phyloP scores from a whole-genome alignment of 2,113 vertebrate genomes.

The Fulica atra region DNA sequence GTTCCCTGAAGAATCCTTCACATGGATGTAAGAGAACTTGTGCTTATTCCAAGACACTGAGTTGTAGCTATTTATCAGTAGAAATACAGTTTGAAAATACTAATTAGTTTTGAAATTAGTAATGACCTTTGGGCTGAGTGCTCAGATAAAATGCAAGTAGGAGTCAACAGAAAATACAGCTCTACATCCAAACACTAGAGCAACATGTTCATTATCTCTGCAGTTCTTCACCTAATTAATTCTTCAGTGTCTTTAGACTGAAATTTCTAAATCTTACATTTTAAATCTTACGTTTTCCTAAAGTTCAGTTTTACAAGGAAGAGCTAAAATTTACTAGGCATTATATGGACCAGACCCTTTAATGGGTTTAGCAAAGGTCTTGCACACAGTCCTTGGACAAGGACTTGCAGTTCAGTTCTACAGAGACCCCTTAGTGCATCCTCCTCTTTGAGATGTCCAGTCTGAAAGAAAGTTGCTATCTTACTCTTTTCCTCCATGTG shows the following conservation, averaged over 20 bases:
- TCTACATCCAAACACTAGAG: neutral
- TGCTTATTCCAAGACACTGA: neutral
- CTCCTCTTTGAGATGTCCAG: neutral
- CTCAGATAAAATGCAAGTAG: neutral
- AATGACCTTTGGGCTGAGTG: neutral
- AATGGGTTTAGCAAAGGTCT: neutral
- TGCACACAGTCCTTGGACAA: neutral
- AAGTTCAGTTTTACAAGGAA: neutral
- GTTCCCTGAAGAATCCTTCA: neutral
- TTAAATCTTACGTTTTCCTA: neutral
- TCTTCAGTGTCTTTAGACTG: neutral
- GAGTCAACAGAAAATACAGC: neutral
- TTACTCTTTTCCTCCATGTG: neutral
- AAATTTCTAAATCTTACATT: neutral
- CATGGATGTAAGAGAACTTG: neutral
- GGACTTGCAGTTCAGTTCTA: neutral
- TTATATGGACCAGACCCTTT: neutral
- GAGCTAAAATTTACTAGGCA: neutral
- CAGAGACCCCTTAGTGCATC: neutral
- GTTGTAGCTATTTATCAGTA: neutral
- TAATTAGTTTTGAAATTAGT: constrained; percentile 22
- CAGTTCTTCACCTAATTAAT: neutral
- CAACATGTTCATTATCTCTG: neutral
- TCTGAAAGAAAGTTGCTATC: neutral
- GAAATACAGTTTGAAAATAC: neutral